phyloP scores from a whole-genome alignment of 2,797 vertebrate genomes.

The Sternarchorhynchus goeldii region DNA sequence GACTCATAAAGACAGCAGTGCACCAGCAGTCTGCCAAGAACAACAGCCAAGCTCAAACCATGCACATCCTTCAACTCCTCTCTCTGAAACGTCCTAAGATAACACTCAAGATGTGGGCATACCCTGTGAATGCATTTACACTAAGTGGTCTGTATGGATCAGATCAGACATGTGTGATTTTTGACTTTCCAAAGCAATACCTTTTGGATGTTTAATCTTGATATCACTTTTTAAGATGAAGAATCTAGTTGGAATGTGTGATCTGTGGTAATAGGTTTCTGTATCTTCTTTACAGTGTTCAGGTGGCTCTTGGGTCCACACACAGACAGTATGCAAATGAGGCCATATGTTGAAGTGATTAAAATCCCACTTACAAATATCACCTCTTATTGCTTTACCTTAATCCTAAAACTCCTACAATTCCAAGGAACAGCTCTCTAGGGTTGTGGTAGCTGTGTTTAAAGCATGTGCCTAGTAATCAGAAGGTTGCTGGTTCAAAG shows the following conservation, averaged over 20 bases:
- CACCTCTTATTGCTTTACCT: background rate
- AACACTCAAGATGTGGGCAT: constrained; percentile 8
- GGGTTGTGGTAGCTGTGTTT: no score
- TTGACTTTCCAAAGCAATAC: background rate
- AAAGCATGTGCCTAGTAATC: no score
- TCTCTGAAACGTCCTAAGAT: background rate
- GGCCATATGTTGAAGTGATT: background rate
- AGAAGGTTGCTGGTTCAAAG: no score
- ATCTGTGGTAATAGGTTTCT: background rate
- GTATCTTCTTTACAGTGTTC: background rate
- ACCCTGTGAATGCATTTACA: constrained; percentile 8
- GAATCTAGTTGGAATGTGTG: background rate
- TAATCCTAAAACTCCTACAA: background rate
- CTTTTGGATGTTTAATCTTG: background rate
- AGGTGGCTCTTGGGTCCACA: background rate
- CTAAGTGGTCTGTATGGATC: background rate
- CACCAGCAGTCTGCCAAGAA: constrained; percentile 37
- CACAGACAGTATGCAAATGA: background rate
- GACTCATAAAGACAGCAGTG: constrained; percentile 35
- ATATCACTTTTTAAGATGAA: background rate
- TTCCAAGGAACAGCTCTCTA: background rate
- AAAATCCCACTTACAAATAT: background rate
- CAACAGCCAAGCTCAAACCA: constrained; percentile 33
- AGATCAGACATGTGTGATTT: background rate
- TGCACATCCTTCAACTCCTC: background rate